Conservation (phyloP, 2,797 vertebrate species). For the Sebastes kiyomatsui region DNA sequence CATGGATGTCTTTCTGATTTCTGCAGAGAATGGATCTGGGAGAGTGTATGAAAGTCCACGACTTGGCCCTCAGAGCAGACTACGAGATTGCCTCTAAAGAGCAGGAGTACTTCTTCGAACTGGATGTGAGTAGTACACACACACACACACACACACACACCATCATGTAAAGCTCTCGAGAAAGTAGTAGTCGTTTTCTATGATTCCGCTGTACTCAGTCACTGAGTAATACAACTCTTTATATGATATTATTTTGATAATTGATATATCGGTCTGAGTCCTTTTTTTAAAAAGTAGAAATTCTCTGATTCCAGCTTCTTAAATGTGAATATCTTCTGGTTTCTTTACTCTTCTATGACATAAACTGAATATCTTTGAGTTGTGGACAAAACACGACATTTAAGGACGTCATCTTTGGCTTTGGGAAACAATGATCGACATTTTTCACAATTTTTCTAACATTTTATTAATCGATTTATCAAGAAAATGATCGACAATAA, state of each 20-base stretch:
- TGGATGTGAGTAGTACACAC: slow-evolving; percentile 89
- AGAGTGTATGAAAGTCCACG: slow-evolving; percentile 97
- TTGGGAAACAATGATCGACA: too few species aligned
- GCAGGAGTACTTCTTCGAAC: slow-evolving; percentile 98
- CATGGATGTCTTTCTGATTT: slow-evolving; percentile 8
- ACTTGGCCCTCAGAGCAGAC: slow-evolving; percentile 96
- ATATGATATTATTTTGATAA: background rate
- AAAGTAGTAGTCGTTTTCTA: background rate
- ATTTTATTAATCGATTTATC: too few species aligned
- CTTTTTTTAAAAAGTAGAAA: too few species aligned
- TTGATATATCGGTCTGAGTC: too few species aligned
- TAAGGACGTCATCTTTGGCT: too few species aligned
- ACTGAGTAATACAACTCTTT: background rate
- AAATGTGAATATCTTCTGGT: too few species aligned
- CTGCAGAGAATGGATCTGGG: slow-evolving; percentile 97
- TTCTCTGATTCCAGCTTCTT: too few species aligned
- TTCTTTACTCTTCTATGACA: too few species aligned
- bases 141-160: background rate
- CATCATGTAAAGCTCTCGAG: background rate
- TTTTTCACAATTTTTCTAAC: too few species aligned
- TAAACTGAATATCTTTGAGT: background rate
- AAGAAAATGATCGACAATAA: too few species aligned
- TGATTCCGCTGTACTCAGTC: background rate
- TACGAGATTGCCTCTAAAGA: slow-evolving; percentile 98
- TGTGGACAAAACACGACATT: too few species aligned